Percentiles rank a stretch among this genome's conserved stretches.
phyloP scores from a whole-genome alignment of 2,888 invertebrate genomes.

The Phaonia tiefii region DNA sequence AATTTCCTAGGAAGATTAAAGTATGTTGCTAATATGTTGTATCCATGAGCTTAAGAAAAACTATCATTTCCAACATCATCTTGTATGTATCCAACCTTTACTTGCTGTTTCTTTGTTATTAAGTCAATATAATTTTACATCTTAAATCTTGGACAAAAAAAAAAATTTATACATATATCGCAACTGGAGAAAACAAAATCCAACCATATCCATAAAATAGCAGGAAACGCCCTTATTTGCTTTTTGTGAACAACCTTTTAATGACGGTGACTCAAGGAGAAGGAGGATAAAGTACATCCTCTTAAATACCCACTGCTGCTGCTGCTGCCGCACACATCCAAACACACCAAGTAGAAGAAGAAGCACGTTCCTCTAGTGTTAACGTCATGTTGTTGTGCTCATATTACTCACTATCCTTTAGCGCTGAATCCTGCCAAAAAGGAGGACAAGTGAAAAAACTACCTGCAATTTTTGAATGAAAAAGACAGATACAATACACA shows the following conservation, averaged over 20 bases:
- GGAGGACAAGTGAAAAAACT: constrained; percentile 6
- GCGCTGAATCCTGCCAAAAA: neutral
- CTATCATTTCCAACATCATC: constrained; percentile 47
- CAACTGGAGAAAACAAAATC: neutral
- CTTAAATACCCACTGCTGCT: too few relatives aligned
- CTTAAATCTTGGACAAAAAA: constrained; percentile 4
- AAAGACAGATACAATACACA: too few relatives aligned
- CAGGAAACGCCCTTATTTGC: constrained; percentile 66
- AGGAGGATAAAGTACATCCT: neutral
- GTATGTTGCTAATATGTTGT: too few relatives aligned
- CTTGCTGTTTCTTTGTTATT: constrained; percentile 25
- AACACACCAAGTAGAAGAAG: too few relatives aligned
- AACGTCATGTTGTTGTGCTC: too few relatives aligned
- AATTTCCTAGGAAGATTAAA: too few relatives aligned
- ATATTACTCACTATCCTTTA: constrained; percentile 7
- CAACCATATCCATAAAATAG: constrained; percentile 54
- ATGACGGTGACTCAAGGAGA: constrained; percentile 15
- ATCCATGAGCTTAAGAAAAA: too few relatives aligned
- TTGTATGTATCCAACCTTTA: constrained; percentile 10
- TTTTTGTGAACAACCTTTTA: constrained; percentile 45
- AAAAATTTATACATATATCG: neutral
- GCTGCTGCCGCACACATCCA: constrained; percentile 18
- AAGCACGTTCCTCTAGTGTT: constrained; percentile 53
- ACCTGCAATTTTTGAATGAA: constrained; percentile 12
- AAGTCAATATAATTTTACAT: too few relatives aligned